phyloP scores from a whole-genome alignment of 1,140 invertebrate species.

The Pogonognathellus flavescens region DNA sequence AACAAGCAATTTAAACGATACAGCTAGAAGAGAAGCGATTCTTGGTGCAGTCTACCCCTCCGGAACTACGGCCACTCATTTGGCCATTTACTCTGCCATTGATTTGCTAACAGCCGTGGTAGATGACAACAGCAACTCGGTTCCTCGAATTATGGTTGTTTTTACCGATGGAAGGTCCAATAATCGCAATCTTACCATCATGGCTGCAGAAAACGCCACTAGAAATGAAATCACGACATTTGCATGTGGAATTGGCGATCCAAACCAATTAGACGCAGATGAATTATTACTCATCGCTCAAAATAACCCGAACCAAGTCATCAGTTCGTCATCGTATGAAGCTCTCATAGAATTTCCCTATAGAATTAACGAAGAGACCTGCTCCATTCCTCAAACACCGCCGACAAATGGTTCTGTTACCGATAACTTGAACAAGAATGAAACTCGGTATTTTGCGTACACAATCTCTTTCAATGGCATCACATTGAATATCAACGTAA shows the following conservation, averaged over 20 bases:
- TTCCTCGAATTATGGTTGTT: slow-evolving; percentile 29
- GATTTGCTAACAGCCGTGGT: neutral
- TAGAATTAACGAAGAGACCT: slow-evolving; percentile 46
- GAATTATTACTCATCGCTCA: slow-evolving; percentile 42
- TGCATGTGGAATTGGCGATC: slow-evolving; percentile 53
- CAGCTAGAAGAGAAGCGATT: neutral
- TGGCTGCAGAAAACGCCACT: neutral
- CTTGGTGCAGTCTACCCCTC: neutral
- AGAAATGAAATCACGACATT: neutral
- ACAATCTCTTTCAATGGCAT: slow-evolving; percentile 10
- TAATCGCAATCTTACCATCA: neutral
- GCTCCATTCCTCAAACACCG: slow-evolving; percentile 27
- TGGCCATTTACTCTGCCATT: slow-evolving; percentile 6
- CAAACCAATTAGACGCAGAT: neutral
- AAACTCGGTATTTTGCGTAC: slow-evolving; percentile 40
- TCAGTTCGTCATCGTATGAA: slow-evolving; percentile 21
- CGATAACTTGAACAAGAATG: slow-evolving; percentile 14
- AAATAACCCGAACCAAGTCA: neutral
- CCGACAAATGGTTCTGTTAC: neutral
- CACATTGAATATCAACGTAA: neutral
- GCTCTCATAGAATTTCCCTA: slow-evolving; percentile 34
- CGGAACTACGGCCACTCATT: neutral
- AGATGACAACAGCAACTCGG: neutral
- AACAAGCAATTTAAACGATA: neutral
- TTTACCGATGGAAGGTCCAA: slow-evolving; percentile 54